Evolutionary conservation across 92 coral and sea anemone genomes (phyloP).

Genomic region (Palythoa heliodiscus): DNA sequence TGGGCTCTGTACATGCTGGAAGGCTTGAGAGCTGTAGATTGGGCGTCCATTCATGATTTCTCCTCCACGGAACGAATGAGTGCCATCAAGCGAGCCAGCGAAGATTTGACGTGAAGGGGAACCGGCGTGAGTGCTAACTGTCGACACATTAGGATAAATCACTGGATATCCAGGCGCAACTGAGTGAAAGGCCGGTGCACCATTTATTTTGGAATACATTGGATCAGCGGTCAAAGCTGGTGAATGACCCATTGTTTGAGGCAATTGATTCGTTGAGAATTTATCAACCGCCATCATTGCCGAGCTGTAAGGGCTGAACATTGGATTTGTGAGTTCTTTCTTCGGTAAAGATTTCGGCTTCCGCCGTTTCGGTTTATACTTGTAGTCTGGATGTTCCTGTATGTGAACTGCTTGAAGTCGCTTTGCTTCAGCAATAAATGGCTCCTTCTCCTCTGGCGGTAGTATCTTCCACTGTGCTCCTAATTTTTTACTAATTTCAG

Average conservation of each 20-base stretch:
- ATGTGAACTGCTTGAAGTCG: slow-evolving; percentile 98
- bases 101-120: slow-evolving; percentile 87
- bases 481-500: slow-evolving; percentile 96
- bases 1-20: slow-evolving; percentile 63
- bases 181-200: slow-evolving; percentile 92
- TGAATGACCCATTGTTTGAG: slow-evolving; percentile 97
- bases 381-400: slow-evolving; percentile 99
- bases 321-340: slow-evolving; percentile 87
- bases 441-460: slow-evolving; percentile 96
- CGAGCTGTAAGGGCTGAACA: slow-evolving; percentile 90
- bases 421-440: slow-evolving; percentile 98
- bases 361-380: slow-evolving; percentile 97
- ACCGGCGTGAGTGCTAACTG: slow-evolving; percentile 74
- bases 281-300: slow-evolving; percentile 98
- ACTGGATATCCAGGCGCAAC: slow-evolving; percentile 92
- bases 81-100: slow-evolving; percentile 80
- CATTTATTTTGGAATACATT: slow-evolving; percentile 97
- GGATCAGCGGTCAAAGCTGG: slow-evolving; percentile 94
- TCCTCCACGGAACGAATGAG: slow-evolving; percentile 90
- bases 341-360: slow-evolving; percentile 96
- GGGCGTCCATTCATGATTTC: slow-evolving; percentile 94
- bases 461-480: slow-evolving; percentile 99
- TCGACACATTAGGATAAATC: slow-evolving; percentile 86
- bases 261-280: slow-evolving; percentile 97
- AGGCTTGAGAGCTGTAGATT: slow-evolving; percentile 82